These are phyloP conservation scores for Probaryconus sp. DNA, from an alignment of 1,140 invertebrate species.

Conservation along the genomic window DNA sequence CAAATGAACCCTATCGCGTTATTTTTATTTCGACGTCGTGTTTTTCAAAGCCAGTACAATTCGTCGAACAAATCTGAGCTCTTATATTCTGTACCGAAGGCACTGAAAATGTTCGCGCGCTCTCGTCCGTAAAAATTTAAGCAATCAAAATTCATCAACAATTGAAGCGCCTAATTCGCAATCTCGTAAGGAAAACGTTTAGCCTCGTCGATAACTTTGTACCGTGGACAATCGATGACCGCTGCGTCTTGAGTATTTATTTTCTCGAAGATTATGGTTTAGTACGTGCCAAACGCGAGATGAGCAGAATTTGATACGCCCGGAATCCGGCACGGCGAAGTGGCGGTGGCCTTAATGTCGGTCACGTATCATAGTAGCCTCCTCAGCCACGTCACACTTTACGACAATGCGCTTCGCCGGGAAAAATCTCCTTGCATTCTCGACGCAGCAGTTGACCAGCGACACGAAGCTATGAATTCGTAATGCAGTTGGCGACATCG, in stretches of 20 bases:
- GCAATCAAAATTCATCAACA: neutral
- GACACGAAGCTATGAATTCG: slow-evolving; percentile 62
- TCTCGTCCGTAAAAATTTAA: too few relatives aligned
- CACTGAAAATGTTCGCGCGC: too few relatives aligned
- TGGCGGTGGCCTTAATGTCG: slow-evolving; percentile 65
- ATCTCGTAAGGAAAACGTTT: slow-evolving; percentile 44
- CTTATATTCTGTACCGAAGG: too few relatives aligned
- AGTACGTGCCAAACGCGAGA: slow-evolving; percentile 62
- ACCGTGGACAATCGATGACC: slow-evolving; percentile 50
- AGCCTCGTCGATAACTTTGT: slow-evolving; percentile 25
- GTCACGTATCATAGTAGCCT: slow-evolving; percentile 68
- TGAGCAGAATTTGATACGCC: slow-evolving; percentile 64
- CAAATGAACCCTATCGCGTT: too few relatives aligned
- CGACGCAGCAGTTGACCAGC: slow-evolving; percentile 60
- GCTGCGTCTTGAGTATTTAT: slow-evolving; percentile 41
- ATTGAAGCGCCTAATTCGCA: slow-evolving; percentile 36
- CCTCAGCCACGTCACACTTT: slow-evolving; percentile 49
- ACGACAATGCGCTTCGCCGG: slow-evolving; percentile 57
- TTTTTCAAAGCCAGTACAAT: too few relatives aligned
- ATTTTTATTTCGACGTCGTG: too few relatives aligned
- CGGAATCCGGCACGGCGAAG: slow-evolving; percentile 57
- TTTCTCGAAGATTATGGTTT: slow-evolving; percentile 57
- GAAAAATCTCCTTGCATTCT: slow-evolving; percentile 62
- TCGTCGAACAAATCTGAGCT: too few relatives aligned
- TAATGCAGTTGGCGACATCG: slow-evolving; percentile 62